Base-by-base conservation (phyloP, 64 coral and sea anemone genomes). In the Porites australiensis region DNA sequence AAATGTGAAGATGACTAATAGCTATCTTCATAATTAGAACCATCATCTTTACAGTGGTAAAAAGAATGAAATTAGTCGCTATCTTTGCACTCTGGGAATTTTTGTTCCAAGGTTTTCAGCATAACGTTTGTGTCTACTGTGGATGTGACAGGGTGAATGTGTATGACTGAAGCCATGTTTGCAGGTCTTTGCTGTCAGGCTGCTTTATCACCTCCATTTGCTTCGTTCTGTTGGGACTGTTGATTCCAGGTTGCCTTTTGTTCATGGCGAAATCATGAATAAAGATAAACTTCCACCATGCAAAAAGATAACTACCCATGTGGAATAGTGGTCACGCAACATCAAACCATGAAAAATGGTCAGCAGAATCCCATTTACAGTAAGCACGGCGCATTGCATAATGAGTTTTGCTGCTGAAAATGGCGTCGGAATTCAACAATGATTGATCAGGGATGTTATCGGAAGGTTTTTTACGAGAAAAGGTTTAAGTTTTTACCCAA, bases 121-220 rank as follows among this genome's bases (percentile, higher is more conserved):
- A 37, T 37, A 37, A 37, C 27, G 27, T 37, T 37, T 55, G 53
- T 55, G 53, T 55, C 53, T 55, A 55, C 53, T 55, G 53, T 11
- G 53, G 53, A 55, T 55, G 53, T 71, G 68, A 71, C 68, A 27
- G 68, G 68, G 22, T 71, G 68, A 22, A 71, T 69, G 11, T 6
- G 65, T n/a, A 27, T 3, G 37, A 9, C 68, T 71, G 68, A 71
- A 71, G 37, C 0, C 68, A 71, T n/a, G 68, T 71, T 45, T 22
- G 68, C 68, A 71, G 68, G n/a, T 71, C 68, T 71, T 71, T 9
- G 68, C 68, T 37, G 8, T n/a, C 68, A 27, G 68, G 68, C 27
- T 71, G 68, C 68, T 71, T 71, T 71, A 71, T 71, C 18, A 71
- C n/a, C 68, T 71, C 68, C 68, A 71, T 71, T 71, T 71, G n/a